Evolutionary conservation across 1,140 invertebrate genomes (phyloP).

Genomic region (Drosophila ananassae): DNA sequence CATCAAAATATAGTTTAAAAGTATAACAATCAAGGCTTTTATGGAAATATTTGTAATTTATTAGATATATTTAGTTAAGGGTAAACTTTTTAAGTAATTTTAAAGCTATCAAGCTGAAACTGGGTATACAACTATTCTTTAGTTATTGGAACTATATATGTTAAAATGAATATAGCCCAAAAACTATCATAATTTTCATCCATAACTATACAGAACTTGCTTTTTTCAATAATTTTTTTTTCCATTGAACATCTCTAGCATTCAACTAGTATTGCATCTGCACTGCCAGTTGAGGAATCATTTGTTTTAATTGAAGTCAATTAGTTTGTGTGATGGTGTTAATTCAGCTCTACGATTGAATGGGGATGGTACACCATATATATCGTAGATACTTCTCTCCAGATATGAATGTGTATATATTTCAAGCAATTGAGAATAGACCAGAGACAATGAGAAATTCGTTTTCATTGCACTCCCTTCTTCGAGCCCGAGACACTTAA

Average conservation of each 20-base stretch:
- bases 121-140: no score
- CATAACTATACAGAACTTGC: neutral
- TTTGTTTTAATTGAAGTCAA: conserved; percentile 81
- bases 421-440: conserved; percentile 38
- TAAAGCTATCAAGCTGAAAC: no score
- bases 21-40: no score
- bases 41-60: no score
- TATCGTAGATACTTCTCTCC: neutral
- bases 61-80: no score
- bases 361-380: neutral
- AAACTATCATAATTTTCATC: no score
- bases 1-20: no score
- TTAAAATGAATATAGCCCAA: no score
- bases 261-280: conserved; percentile 44
- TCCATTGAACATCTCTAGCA: conserved; percentile 30
- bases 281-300: conserved; percentile 57
- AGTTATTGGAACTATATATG: no score
- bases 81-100: no score
- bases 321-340: conserved; percentile 81
- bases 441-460: conserved; percentile 16
- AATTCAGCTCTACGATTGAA: conserved; percentile 52
- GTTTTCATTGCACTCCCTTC: conserved; percentile 27
- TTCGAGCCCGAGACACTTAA: conserved; percentile 34
- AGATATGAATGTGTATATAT: conserved; percentile 19
- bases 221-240: conserved; percentile 2